phyloP scores from a whole-genome alignment of 92 coral and sea anemone species.

The Metridium senile region DNA sequence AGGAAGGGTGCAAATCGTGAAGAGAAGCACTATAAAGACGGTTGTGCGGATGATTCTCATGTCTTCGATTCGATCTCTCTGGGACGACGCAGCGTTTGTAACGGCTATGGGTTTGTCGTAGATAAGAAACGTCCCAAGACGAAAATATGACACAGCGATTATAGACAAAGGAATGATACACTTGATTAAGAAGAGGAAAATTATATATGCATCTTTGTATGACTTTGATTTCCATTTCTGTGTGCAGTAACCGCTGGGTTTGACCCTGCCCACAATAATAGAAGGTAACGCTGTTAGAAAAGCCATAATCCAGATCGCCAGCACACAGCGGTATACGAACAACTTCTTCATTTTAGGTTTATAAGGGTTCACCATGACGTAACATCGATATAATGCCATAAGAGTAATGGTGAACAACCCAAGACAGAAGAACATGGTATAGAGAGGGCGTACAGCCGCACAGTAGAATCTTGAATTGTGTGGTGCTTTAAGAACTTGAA shows the following conservation, averaged over 20 bases:
- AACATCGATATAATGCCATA: conserved; percentile 59
- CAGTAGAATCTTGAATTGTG: conserved; percentile 30
- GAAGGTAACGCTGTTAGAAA: conserved; percentile 37
- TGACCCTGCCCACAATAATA: conserved; percentile 37
- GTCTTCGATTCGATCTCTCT: conserved; percentile 37
- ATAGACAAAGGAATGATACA: conserved; percentile 50
- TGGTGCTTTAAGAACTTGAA: neutral
- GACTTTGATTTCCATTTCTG: conserved; percentile 43
- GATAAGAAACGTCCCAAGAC: conserved; percentile 43
- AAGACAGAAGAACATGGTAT: conserved; percentile 50
- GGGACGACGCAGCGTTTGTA: neutral
- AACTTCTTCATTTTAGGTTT: conserved; percentile 39
- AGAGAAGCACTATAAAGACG: conserved; percentile 35
- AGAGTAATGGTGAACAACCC: conserved; percentile 63
- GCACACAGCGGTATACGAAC: conserved; percentile 27
- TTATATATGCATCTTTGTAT: conserved; percentile 56
- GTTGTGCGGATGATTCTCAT: conserved; percentile 30
- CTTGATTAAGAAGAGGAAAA: conserved; percentile 48
- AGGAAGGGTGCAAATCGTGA: conserved; percentile 38
- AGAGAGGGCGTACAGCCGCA: conserved; percentile 29
- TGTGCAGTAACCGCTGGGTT: conserved; percentile 30
- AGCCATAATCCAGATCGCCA: conserved; percentile 31
- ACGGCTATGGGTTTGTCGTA: conserved; percentile 21
- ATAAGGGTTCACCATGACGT: conserved; percentile 49
- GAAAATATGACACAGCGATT: conserved; percentile 40